Conservation (phyloP, 2,797 vertebrate species). For the Halcyon chelicuti region DNA sequence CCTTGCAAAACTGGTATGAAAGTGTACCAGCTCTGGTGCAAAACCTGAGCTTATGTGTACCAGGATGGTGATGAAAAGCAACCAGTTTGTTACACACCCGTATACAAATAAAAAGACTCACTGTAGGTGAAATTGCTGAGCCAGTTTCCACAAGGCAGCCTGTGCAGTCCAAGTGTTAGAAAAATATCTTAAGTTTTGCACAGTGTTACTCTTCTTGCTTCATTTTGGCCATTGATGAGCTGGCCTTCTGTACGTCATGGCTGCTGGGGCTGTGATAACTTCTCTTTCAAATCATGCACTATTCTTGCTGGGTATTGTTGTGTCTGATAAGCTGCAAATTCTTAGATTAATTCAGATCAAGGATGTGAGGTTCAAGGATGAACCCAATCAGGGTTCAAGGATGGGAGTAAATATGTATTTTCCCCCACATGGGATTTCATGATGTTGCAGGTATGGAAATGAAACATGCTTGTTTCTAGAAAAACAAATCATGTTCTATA, state of each 20-base stretch:
- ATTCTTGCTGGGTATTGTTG: neutral
- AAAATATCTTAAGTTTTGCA: neutral
- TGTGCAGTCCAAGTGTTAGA: neutral
- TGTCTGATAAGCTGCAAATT: neutral
- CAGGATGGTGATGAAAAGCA: neutral
- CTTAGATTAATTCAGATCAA: neutral
- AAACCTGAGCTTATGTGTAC: neutral
- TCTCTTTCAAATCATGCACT: neutral
- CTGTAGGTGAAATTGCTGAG: neutral
- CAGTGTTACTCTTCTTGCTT: neutral
- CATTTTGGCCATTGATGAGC: neutral
- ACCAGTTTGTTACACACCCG: neutral
- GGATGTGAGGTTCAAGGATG: neutral
- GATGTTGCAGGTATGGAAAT: constrained; percentile 21
- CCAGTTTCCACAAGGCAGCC: neutral
- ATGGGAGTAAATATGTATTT: neutral
- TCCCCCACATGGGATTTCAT: neutral
- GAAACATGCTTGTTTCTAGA: neutral
- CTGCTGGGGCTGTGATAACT: neutral
- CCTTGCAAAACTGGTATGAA: neutral
- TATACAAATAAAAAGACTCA: neutral
- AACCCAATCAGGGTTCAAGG: neutral
- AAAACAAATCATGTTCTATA: constrained; percentile 12
- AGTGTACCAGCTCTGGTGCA: neutral
- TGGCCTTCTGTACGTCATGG: neutral